Evolutionary conservation across 2,113 vertebrate genomes (phyloP).

Genomic region (Chloropsis cyanopogon): DNA sequence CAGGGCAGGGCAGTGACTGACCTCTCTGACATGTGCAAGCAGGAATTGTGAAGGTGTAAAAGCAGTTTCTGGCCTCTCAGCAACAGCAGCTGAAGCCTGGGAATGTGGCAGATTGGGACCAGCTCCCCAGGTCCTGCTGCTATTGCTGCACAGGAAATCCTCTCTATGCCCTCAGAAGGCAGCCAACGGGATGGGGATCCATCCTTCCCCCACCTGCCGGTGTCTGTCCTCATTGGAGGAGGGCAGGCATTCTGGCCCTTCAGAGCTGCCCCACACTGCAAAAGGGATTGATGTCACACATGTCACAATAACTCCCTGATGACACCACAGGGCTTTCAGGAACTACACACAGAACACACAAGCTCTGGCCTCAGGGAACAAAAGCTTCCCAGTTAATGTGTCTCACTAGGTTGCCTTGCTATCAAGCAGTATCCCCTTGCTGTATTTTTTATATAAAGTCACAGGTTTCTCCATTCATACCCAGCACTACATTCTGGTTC

Average conservation of each 20-base stretch:
- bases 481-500: background rate
- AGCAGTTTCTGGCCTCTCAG: background rate
- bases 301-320: background rate
- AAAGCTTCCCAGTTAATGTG: background rate
- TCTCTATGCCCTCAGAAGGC: background rate
- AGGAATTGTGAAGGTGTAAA: background rate
- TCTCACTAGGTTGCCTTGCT: background rate
- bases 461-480: background rate
- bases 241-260: background rate
- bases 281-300: background rate
- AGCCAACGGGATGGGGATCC: background rate
- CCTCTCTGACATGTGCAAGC: background rate
- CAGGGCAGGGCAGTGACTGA: background rate
- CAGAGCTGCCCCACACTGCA: background rate
- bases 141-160: background rate
- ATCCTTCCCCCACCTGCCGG: background rate
- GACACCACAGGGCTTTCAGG: background rate
- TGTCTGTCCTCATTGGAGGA: background rate
- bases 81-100: background rate
- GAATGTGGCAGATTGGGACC: accelerated
- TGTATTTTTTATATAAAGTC: background rate
- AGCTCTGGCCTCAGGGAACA: background rate
- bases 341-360: background rate
- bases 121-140: background rate
- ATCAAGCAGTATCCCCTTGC: background rate